Conservation (phyloP, 1,140 invertebrate genomes). For the Coelopa frigida region DNA sequence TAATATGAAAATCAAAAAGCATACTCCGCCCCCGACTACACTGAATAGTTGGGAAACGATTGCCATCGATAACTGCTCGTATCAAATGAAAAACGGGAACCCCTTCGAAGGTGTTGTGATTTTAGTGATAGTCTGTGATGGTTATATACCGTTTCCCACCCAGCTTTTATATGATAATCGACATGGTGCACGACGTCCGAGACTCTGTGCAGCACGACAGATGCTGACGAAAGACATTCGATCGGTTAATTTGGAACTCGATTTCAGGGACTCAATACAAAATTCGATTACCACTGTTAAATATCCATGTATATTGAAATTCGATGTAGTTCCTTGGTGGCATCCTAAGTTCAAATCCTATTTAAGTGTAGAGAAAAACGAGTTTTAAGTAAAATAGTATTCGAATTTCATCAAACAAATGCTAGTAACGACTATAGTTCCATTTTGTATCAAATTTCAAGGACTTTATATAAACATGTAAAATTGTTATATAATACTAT, state of each 20-base stretch:
- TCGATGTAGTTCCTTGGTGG: constrained; percentile 36
- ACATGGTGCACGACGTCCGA: constrained; percentile 16
- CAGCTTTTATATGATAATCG: constrained; percentile 20
- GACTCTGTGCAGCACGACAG: constrained; percentile 23
- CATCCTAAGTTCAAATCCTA: too few species aligned
- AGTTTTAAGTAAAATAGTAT: too few species aligned
- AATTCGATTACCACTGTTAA: constrained; percentile 25
- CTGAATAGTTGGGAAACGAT: background rate
- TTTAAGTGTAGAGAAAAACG: too few species aligned
- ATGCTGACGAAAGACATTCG: constrained; percentile 34
- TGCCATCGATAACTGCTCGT: background rate
- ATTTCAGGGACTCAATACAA: constrained; percentile 20
- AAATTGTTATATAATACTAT: too few species aligned
- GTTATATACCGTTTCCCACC: constrained; percentile 26
- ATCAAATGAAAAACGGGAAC: background rate
- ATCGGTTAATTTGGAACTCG: constrained; percentile 30
- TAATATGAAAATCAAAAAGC: constrained; percentile 3
- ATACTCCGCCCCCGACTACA: background rate
- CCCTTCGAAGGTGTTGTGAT: constrained; percentile 23
- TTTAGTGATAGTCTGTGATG: constrained; percentile 21
- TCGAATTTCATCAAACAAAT: too few species aligned
- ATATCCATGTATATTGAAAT: constrained; percentile 25
- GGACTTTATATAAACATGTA: too few species aligned
- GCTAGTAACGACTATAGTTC: too few species aligned
- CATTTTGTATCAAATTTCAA: too few species aligned